Conservation (phyloP, 2,797 vertebrate genomes). For the Ctenopoma kingsleyae region DNA sequence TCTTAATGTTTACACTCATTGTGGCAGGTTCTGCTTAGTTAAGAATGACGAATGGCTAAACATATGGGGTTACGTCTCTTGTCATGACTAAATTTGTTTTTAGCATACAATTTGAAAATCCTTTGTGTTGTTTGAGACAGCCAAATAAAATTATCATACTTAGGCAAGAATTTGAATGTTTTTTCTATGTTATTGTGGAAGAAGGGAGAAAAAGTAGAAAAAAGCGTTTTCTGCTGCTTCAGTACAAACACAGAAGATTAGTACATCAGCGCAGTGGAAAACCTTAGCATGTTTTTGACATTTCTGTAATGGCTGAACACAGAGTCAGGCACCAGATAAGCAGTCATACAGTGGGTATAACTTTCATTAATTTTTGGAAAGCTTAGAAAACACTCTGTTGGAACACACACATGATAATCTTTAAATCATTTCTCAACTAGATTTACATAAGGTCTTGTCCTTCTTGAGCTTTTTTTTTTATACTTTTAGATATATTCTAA, state of each 20-base stretch:
- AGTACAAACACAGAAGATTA: slow-evolving; percentile 38
- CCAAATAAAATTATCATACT: slow-evolving; percentile 64
- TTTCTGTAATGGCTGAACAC: slow-evolving; percentile 42
- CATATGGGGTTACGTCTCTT: slow-evolving; percentile 61
- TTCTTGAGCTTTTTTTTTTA: no score
- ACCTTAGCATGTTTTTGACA: slow-evolving; percentile 46
- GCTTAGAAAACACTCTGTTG: slow-evolving; percentile 16
- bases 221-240: slow-evolving; percentile 25
- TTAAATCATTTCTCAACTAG: slow-evolving; percentile 8
- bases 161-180: slow-evolving; percentile 40
- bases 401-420: slow-evolving; percentile 17
- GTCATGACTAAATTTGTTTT: slow-evolving; percentile 53
- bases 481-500: no score
- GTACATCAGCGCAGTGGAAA: slow-evolving; percentile 23
- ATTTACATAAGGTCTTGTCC: slow-evolving; percentile 3
- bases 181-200: slow-evolving; percentile 41
- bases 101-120: slow-evolving; percentile 48
- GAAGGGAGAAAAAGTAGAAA: slow-evolving; percentile 2
- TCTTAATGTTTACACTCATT: slow-evolving; percentile 62
- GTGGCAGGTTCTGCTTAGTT: slow-evolving; percentile 70
- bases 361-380: slow-evolving; percentile 55
- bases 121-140: slow-evolving; percentile 61
- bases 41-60: slow-evolving; percentile 62
- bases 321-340: slow-evolving; percentile 30
- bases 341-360: slow-evolving; percentile 46